These are phyloP conservation scores for Rana temporaria DNA, from an alignment of 2,113 vertebrate genomes.

Conservation along the genomic window DNA sequence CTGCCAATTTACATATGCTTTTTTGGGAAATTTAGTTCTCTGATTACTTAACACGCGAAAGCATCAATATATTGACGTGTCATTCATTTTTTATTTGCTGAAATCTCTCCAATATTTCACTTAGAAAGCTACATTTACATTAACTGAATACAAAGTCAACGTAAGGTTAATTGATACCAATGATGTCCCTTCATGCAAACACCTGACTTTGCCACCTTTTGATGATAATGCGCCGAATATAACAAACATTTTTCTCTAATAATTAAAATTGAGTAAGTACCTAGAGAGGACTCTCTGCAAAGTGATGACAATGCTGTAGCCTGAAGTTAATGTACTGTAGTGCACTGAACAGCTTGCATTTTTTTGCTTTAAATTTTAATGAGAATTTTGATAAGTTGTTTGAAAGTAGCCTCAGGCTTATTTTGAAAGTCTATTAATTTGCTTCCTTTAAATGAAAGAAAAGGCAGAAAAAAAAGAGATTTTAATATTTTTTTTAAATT, in stretches of 20 bases:
- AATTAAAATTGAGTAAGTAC: slow-evolving; percentile 18
- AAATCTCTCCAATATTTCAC: not conserved
- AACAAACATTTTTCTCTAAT: not conserved
- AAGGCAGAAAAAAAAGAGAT: slow-evolving; percentile 3
- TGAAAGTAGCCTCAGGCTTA: slow-evolving; percentile 30
- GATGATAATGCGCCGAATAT: not conserved
- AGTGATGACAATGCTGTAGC: slow-evolving; percentile 38
- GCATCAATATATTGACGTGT: not conserved
- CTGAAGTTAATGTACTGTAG: slow-evolving; percentile 36
- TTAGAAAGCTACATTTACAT: not conserved
- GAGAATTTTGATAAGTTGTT: slow-evolving; percentile 52
- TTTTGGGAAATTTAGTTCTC: not conserved
- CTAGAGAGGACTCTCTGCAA: slow-evolving; percentile 10
- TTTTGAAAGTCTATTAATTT: slow-evolving; percentile 54
- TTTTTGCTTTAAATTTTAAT: slow-evolving; percentile 52
- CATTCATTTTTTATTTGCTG: not conserved
- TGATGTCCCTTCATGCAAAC: not conserved
- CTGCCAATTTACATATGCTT: not conserved
- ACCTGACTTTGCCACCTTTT: not conserved
- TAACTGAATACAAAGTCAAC: slow-evolving; percentile 3
- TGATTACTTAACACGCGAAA: not conserved
- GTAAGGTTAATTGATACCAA: slow-evolving; percentile 26
- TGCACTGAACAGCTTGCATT: slow-evolving; percentile 46
- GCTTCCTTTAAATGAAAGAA: slow-evolving; percentile 24
- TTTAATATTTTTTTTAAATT: slow-evolving; percentile 12